phyloP scores from a whole-genome alignment of 23 tunicate species.

The Ciona savignyi region DNA sequence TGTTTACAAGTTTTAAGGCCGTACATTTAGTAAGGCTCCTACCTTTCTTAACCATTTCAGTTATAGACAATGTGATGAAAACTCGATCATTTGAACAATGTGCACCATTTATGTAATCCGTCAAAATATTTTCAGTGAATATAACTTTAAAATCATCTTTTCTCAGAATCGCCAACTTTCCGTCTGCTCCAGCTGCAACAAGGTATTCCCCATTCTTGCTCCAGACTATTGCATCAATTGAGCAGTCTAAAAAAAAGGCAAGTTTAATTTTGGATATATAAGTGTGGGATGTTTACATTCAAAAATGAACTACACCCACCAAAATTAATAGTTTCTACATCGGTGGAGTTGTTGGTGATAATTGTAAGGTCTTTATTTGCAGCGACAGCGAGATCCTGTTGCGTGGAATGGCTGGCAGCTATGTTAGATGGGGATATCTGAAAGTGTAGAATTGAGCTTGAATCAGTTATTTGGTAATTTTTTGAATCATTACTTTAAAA shows the following conservation, averaged over 20 bases:
- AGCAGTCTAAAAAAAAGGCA: conserved; percentile 36
- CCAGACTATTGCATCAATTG: conserved; percentile 37
- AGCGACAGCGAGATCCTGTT: background rate
- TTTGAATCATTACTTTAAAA: too few species aligned
- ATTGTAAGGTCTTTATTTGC: background rate
- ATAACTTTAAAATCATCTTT: conserved; percentile 8
- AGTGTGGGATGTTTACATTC: too few species aligned
- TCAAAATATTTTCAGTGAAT: background rate
- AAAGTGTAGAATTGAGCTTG: too few species aligned
- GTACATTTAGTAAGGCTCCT: too few species aligned
- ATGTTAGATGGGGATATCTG: background rate
- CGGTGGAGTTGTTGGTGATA: background rate
- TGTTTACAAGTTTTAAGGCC: too few species aligned
- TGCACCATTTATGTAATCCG: conserved; percentile 16
- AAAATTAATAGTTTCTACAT: background rate
- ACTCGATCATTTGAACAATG: conserved; percentile 1
- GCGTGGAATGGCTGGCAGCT: background rate
- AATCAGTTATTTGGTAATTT: too few species aligned
- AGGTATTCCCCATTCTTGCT: conserved; percentile 38
- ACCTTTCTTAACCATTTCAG: background rate
- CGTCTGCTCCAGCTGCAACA: conserved; percentile 25
- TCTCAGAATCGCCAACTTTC: background rate
- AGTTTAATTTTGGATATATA: too few species aligned
- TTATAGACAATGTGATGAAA: background rate
- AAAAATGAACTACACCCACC: too few species aligned